Percentiles rank a stretch among this genome's conserved stretches.
Conservation (phyloP, 1,140 invertebrate species). For the Drosophila pruinosa region DNA sequence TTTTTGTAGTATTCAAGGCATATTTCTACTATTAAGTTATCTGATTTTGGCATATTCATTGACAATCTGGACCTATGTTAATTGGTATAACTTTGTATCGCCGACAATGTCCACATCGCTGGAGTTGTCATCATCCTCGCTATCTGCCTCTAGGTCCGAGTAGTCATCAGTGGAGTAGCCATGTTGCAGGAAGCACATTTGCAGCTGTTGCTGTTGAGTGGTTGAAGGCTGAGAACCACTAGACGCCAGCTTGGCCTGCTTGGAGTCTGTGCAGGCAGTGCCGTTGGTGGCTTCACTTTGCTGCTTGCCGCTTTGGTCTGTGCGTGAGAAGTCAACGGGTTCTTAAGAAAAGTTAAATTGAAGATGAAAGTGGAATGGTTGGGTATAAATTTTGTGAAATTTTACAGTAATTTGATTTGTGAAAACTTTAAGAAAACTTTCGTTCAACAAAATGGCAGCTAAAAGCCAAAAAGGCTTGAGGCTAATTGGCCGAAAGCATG, state of each 20-base stretch:
- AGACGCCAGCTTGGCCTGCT: conserved; percentile 34
- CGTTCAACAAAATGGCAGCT: conserved; percentile 1
- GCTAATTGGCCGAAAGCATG: conserved; percentile 52
- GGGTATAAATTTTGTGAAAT: conserved; percentile 40
- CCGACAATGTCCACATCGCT: conserved; percentile 82
- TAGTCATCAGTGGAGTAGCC: conserved; percentile 78
- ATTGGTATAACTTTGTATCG: conserved; percentile 77
- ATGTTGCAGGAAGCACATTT: conserved; percentile 74
- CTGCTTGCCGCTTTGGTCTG: conserved; percentile 58
- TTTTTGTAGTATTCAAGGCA: not conserved
- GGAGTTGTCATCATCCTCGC: conserved; percentile 77
- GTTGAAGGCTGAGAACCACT: not conserved
- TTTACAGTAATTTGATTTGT: conserved; percentile 70
- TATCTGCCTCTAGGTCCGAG: conserved; percentile 72
- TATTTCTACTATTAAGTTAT: not conserved
- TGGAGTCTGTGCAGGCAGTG: conserved; percentile 34
- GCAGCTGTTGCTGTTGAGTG: conserved; percentile 61
- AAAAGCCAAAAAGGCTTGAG: conserved; percentile 43
- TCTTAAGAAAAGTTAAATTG: conserved; percentile 49
- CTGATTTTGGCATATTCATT: conserved; percentile 8
- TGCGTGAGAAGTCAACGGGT: conserved; percentile 82
- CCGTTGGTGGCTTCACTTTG: conserved; percentile 36
- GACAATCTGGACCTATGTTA: conserved; percentile 63
- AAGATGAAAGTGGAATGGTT: not conserved
- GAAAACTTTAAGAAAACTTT: conserved; percentile 64